Evolutionary conservation across 2,888 invertebrate genomes (phyloP).

Genomic region (Marasmarcha lunaedactyla): DNA sequence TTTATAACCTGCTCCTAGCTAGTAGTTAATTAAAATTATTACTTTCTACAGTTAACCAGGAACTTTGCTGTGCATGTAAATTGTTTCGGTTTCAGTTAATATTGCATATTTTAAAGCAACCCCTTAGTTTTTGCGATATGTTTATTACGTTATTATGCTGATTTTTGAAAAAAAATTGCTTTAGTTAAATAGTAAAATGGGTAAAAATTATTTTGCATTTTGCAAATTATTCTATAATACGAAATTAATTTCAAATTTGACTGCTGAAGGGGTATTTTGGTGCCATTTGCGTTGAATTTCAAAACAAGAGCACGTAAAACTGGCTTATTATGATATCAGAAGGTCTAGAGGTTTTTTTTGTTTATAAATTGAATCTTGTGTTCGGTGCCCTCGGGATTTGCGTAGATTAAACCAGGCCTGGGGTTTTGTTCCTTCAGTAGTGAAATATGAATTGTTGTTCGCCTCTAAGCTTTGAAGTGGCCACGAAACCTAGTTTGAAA

Average conservation of each 20-base stretch:
- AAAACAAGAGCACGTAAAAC: neutral
- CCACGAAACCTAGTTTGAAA: neutral
- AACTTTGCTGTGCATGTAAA: neutral
- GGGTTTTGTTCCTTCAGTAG: slow-evolving; percentile 21
- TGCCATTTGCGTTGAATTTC: neutral
- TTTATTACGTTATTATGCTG: too few relatives aligned
- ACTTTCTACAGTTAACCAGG: slow-evolving; percentile 2
- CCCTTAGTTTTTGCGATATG: too few relatives aligned
- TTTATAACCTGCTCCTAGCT: neutral
- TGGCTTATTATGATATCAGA: slow-evolving; percentile 5
- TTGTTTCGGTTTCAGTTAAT: neutral
- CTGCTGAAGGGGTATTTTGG: neutral
- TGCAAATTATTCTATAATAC: too few relatives aligned
- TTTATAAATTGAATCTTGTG: slow-evolving; percentile 37
- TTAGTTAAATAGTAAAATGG: too few relatives aligned
- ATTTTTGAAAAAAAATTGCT: too few relatives aligned
- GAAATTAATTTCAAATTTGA: too few relatives aligned
- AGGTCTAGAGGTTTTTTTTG: slow-evolving; percentile 22
- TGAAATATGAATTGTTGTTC: slow-evolving; percentile 29
- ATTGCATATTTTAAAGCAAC: too few relatives aligned
- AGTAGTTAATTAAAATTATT: slow-evolving; percentile 9
- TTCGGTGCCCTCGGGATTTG: slow-evolving; percentile 23
- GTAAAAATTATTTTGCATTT: too few relatives aligned
- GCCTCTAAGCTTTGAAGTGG: slow-evolving; percentile 5
- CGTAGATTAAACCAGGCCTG: slow-evolving; percentile 25